These are phyloP conservation scores for Heteractis magnifica DNA, from an alignment of 92 coral and sea anemone species.

Conservation along the genomic window DNA sequence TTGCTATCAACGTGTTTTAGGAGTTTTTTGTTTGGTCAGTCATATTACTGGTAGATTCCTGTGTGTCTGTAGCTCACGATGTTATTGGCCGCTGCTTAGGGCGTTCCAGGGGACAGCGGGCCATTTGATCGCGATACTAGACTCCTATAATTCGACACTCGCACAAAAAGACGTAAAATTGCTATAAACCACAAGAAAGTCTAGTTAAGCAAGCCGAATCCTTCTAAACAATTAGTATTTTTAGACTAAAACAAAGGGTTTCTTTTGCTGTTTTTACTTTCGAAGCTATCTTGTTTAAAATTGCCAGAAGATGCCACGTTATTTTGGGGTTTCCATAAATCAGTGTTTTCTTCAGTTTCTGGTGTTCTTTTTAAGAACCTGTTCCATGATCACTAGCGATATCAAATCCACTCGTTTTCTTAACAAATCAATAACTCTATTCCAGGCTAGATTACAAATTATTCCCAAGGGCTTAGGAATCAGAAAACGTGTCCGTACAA, in stretches of 20 bases:
- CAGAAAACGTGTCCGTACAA: constrained; percentile 47
- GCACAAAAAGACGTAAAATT: neutral
- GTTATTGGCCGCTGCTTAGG: neutral
- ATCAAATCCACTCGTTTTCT: neutral
- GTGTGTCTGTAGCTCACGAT: neutral
- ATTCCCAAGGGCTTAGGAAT: constrained; percentile 55
- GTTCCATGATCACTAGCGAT: neutral
- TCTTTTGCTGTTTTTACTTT: neutral
- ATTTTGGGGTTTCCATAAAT: neutral
- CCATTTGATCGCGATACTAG: neutral
- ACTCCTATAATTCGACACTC: neutral
- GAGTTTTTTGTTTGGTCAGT: constrained; percentile 5
- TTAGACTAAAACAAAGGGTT: neutral
- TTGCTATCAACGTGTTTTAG: neutral
- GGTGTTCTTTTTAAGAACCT: neutral
- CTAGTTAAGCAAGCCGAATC: neutral
- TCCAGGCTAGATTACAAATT: neutral
- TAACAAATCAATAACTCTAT: neutral
- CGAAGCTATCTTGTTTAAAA: neutral
- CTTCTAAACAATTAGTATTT: neutral
- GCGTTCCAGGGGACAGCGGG: neutral
- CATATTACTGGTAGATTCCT: constrained; percentile 17
- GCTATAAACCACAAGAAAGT: neutral
- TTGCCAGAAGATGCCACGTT: neutral
- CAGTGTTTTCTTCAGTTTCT: neutral